Base-by-base conservation (phyloP, 2,797 vertebrate genomes). In the Epinephelus coioides region DNA sequence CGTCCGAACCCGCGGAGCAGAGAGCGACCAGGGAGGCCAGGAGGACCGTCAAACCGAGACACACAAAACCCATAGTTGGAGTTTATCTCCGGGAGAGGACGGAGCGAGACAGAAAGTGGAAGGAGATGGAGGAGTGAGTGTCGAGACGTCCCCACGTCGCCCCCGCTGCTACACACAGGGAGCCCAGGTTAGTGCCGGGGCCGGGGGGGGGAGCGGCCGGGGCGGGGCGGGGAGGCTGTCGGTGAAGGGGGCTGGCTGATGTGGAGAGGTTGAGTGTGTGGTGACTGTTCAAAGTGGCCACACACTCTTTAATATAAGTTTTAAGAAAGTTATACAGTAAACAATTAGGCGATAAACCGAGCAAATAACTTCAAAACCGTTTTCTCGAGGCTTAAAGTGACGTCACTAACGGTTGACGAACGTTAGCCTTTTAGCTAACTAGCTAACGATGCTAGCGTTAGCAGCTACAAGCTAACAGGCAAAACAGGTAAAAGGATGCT, bases 1-100 rank as follows among this genome's bases (percentile, higher is more conserved):
- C 91, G 74, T 96, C 90, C 19, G 95, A 94, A 1, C 90, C 89
- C 15, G 80, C 94, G 60, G 86, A 80, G 61, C 91, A 87, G 2
- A 91, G 54, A 1, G 67, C 30, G 44, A 78, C 18, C 50, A 87
- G 5, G 9, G 62, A 46, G 47, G 66, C 67, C 38, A 92, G 18
- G 4, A 94, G 72, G 7, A 80, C 55, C 27, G 78, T 0, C 0
- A 62, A 23, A 7, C 19, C 9, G 19, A 47, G 40, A 34, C 43
- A 40, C 17, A 1, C 8, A 0, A 5, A 27, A 0, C 2, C 38
- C 92, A 91, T 91, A 19, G 3, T 19, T 0, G 6, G 2, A 40
- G 1, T 19, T 47, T 6, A 23, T 81, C 53, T 38, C 62, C 74
- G 5, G 40, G 55, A 40, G 57, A 76, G 5, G 51, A 12, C 46